These are phyloP conservation scores for Fistularia tabacaria DNA, from an alignment of 2,797 vertebrate species.

Conservation along the genomic window DNA sequence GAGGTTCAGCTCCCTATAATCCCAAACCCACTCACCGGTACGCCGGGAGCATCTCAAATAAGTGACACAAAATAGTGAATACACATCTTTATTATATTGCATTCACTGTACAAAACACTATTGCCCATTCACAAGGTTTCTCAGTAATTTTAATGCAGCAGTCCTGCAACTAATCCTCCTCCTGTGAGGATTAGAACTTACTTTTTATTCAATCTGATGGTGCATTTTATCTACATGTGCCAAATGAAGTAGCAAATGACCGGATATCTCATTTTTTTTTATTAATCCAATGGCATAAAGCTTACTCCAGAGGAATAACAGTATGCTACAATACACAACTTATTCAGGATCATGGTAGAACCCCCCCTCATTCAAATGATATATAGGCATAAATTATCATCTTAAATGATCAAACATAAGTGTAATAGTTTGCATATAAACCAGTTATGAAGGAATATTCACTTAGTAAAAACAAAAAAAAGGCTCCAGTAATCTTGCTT, in stretches of 20 bases:
- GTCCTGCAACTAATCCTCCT: no score
- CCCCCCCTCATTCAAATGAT: conserved; percentile 27
- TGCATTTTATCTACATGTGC: not conserved
- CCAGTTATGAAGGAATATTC: conserved; percentile 36
- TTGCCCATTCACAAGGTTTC: not conserved
- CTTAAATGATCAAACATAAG: conserved; percentile 41
- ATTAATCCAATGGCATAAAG: conserved; percentile 17
- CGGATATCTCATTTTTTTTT: conserved; percentile 1
- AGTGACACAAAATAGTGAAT: conserved; percentile 33
- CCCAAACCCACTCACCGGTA: no score
- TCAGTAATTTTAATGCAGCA: no score
- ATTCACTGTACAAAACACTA: conserved; percentile 39
- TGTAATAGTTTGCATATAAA: conserved; percentile 40
- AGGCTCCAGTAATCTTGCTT: conserved; percentile 63
- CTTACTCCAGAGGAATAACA: conserved; percentile 33
- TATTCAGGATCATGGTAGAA: conserved; percentile 45
- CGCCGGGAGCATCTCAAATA: not conserved
- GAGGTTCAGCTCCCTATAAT: no score
- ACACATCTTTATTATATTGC: conserved; percentile 58
- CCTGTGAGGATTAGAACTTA: not conserved
- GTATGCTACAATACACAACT: conserved; percentile 29
- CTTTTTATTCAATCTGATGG: not conserved
- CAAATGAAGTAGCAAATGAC: not conserved
- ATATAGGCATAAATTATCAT: conserved; percentile 63
- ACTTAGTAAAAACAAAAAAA: conserved; percentile 27